Base-by-base conservation (phyloP, 2,888 invertebrate genomes). In the Lasioglossum villosulum region DNA sequence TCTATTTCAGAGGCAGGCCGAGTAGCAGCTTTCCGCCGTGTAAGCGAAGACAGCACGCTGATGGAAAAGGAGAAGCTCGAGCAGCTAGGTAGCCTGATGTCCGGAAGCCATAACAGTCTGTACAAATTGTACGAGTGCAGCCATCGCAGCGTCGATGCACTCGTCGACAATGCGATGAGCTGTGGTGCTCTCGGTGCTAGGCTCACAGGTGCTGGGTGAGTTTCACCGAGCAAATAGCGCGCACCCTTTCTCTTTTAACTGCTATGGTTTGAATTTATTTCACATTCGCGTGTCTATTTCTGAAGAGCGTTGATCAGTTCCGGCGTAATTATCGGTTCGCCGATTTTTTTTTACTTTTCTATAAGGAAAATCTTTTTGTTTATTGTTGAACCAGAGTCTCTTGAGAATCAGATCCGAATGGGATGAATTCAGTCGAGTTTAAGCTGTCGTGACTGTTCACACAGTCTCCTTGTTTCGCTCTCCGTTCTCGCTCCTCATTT, bases 101-200 rank as follows among this genome's bases (percentile, higher is more conserved):
- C 97, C 73, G 96, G 97, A 80, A 99, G 99, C 92, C 99, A 99
- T 94, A 95, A 96, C 59, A 99, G 99, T 93, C 96, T 99, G 77
- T 96, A 97, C 82, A 96, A 97, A 85, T 95, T 98, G 5, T 99
- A 99, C 95, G 98, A 99, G 94, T 99, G 99, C 95, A 99, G 99
- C 81, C 98, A 99, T 95, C 96, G 97, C 1, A 97, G 97, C 92
- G 96, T 99, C 89, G 99, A 99, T 95, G 95, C 96, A 81, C 96
- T 99, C 37, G 98, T 99, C 34, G 96, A 97, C 48, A 95, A 97
- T 93, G 98, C 98, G 14, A 96, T 96, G 84, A 96, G 97, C 75
- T 96, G 96, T 84, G 96, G 96, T 39, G 96, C 97, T 5, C 95
- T 97, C n/a, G 98, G 98, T 68, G 98, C 98, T n/a, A 97, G 99